A percentile compares a stretch with the other conserved stretches of the same genome.
Conservation (phyloP, 2,113 vertebrate genomes). For the Gymnorhina tibicen region DNA sequence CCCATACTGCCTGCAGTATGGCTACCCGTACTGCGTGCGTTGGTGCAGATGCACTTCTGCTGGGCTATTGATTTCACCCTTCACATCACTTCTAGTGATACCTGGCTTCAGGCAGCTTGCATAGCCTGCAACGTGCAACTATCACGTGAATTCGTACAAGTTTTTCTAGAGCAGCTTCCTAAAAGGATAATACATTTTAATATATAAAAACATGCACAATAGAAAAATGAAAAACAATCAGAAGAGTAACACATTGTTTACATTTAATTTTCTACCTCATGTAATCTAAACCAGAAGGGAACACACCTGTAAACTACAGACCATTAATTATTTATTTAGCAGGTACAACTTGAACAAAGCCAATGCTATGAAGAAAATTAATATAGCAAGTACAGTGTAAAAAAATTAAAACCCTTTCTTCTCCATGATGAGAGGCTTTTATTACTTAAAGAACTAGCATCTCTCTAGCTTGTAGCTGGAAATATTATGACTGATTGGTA, state of each 20-base stretch:
- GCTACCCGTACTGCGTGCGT: neutral
- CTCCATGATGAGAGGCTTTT: neutral
- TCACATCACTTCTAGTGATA: neutral
- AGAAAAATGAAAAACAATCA: neutral
- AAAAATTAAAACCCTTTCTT: neutral
- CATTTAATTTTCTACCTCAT: neutral
- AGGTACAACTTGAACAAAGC: neutral
- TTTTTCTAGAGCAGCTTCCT: neutral
- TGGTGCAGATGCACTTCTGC: neutral
- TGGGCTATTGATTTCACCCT: neutral
- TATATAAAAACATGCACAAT: neutral
- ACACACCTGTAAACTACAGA: neutral
- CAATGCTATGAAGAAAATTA: neutral
- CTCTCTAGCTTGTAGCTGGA: neutral
- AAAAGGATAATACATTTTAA: neutral
- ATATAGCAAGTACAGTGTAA: neutral
- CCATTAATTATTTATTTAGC: neutral
- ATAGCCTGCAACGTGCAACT: neutral
- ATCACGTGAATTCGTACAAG: neutral
- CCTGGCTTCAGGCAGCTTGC: neutral
- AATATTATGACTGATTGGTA: neutral
- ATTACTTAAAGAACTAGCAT: neutral
- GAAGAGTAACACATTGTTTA: neutral
- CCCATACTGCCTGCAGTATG: too few relatives aligned
- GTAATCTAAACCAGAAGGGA: neutral